Evolutionary conservation across 2,888 invertebrate genomes (phyloP), one percentile per base, ranked within the genome.

Genomic region (Isotomurus palustris): DNA sequence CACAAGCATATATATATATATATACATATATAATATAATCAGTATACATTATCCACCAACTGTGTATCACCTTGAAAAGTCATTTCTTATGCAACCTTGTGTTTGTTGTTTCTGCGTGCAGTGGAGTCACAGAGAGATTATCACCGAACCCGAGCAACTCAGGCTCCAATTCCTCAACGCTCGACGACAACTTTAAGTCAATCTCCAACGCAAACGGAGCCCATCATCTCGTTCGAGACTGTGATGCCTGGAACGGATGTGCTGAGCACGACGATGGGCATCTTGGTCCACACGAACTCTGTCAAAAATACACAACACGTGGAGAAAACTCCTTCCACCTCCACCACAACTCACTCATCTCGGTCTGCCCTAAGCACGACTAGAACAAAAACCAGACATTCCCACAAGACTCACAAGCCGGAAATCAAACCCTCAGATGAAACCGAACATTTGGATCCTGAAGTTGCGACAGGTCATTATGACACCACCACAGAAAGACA

Each of bases 121-220:
- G 70, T 69, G 51, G 69, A 69, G 48, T 66, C 71, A 1, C 68
- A 68, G 49, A 45, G 64, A 56, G 68, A 69, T 57, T 68, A 65
- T 54, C 67, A 68, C 43, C 59, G 63, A 36, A 51, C 49, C 8
- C 57, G 54, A 40, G 53, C 57, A 14, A 56, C 52, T 19, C 25
- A 59, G 57, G 25, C 43, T 62, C 64, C n/a, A 45, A 55, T 29
- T 52, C 63, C 36, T 36, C 56, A 62, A 12, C 41, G 66, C 40
- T 58, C 66, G 1, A 62, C 67, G 19, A 66, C 66, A 32, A 67
- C 69, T 2, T 36, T 60, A 41, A 60, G 56, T 29, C 66, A 62
- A 41, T 44, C 53, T 3, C 58, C 56, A 22, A 58, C 67, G 51
- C 58, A 57, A 53, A 58, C 66, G 49, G 8, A n/a, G 4, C 24